A percentile compares a stretch with the other conserved stretches of the same genome.
Evolutionary conservation across 1,140 invertebrate species (phyloP).

Genomic region (Psix sp.): DNA sequence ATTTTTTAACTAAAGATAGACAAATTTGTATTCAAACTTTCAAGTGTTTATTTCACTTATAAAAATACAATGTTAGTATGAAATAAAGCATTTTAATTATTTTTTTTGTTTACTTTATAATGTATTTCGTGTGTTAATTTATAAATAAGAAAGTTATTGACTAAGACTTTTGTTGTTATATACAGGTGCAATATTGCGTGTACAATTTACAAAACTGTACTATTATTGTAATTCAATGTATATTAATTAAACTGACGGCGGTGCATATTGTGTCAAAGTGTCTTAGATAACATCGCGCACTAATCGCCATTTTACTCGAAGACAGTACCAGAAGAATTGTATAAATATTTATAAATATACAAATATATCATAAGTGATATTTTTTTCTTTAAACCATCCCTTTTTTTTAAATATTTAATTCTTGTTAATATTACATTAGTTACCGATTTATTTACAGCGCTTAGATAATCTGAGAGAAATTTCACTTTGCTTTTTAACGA

Average conservation of each 20-base stretch:
- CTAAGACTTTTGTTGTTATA: slow-evolving; percentile 46
- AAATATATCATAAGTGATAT: slow-evolving; percentile 65
- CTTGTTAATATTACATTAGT: background rate
- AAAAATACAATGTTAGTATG: slow-evolving; percentile 2
- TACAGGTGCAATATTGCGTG: slow-evolving; percentile 66
- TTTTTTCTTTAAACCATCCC: slow-evolving; percentile 17
- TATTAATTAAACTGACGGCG: slow-evolving; percentile 61
- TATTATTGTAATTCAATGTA: slow-evolving; percentile 74
- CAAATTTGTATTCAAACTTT: no score
- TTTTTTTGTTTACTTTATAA: slow-evolving; percentile 10
- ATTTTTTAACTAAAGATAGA: no score
- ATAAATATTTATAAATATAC: slow-evolving; percentile 75
- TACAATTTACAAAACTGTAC: slow-evolving; percentile 70
- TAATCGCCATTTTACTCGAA: slow-evolving; percentile 26
- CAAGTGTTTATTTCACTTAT: no score
- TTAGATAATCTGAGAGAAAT: slow-evolving; percentile 53
- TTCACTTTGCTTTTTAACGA: slow-evolving; percentile 59
- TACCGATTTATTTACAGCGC: slow-evolving; percentile 5
- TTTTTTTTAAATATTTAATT: background rate
- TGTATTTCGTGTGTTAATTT: no score
- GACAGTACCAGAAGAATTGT: slow-evolving; percentile 66
- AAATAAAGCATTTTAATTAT: background rate
- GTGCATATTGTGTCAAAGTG: slow-evolving; percentile 58
- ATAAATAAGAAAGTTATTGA: slow-evolving; percentile 27
- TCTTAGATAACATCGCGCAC: slow-evolving; percentile 40